phyloP scores from a whole-genome alignment of 2,888 invertebrate genomes.

The Idaea dimidiata region DNA sequence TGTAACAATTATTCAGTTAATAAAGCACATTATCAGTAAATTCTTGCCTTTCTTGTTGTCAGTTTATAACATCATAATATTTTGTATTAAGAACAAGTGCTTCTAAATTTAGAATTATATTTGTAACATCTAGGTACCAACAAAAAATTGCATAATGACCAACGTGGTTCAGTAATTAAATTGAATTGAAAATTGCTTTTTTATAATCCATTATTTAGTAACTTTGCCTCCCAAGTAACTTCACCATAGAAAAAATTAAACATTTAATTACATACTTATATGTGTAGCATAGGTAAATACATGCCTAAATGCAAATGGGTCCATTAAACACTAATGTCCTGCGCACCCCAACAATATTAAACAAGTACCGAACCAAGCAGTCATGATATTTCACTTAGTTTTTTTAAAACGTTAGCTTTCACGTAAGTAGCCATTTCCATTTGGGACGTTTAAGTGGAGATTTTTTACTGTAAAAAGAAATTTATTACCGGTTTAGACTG shows the following conservation, averaged over 20 bases:
- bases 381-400: slow-evolving; percentile 40
- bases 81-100: too few species aligned
- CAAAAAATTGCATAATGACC: too few species aligned
- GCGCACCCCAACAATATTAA: not conserved
- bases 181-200: too few species aligned
- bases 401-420: slow-evolving; percentile 61
- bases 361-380: not conserved
- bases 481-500: slow-evolving; percentile 54
- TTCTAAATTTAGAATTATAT: too few species aligned
- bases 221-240: not conserved
- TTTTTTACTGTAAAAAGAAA: slow-evolving; percentile 46
- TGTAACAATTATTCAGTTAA: slow-evolving; percentile 2
- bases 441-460: slow-evolving; percentile 63
- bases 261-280: not conserved
- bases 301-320: not conserved
- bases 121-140: too few species aligned
- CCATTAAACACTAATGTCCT: slow-evolving; percentile 1
- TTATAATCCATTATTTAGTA: not conserved
- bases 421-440: slow-evolving; percentile 64
- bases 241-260: not conserved
- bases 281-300: not conserved
- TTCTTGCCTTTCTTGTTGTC: not conserved
- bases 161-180: too few species aligned
- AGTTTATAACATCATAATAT: not conserved
- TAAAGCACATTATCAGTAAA: not conserved